phyloP scores from a whole-genome alignment of 2,888 invertebrate species.

The Drosophila anomelani region DNA sequence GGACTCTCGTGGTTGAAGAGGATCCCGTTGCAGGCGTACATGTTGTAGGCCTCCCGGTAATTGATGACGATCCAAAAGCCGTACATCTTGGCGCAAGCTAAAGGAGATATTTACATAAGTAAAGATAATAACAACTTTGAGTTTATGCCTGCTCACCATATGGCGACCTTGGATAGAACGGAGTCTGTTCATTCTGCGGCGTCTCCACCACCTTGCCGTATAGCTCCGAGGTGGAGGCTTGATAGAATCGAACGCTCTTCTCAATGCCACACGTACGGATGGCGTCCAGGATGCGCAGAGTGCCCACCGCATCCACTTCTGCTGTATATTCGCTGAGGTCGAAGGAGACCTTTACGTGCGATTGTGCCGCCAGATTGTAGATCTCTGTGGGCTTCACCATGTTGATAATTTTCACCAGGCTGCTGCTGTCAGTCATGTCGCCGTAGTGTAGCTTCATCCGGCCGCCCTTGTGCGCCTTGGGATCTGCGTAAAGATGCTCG shows the following conservation, averaged over 20 bases:
- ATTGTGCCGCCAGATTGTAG: constrained; percentile 99
- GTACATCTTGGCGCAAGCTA: constrained; percentile 97
- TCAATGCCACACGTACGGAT: constrained; percentile 95
- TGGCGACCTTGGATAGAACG: constrained; percentile 98
- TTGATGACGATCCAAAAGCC: constrained; percentile 98
- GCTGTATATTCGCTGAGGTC: constrained; percentile 99
- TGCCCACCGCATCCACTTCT: constrained; percentile 98
- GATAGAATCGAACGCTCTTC: constrained; percentile 93
- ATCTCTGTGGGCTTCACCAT: constrained; percentile 92
- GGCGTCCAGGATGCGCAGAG: constrained; percentile 95
- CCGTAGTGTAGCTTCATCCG: constrained; percentile 98
- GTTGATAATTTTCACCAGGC: constrained; percentile 93
- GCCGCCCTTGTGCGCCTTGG: constrained; percentile 94
- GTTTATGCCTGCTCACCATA: constrained; percentile 89
- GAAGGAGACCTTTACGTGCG: constrained; percentile 99
- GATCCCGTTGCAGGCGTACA: constrained; percentile 98
- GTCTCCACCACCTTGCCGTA: constrained; percentile 97
- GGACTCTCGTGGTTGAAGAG: constrained; percentile 99
- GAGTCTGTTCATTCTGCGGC: constrained; percentile 97
- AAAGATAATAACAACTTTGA: too few relatives aligned
- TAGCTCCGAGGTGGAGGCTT: constrained; percentile 97
- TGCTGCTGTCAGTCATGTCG: constrained; percentile 99
- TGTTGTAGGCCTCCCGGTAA: constrained; percentile 97
- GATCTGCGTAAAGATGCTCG: constrained; percentile 97
- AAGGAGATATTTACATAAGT: not conserved